Base-by-base conservation (phyloP, 2,888 invertebrate genomes). In the Salpingus planirostris region DNA sequence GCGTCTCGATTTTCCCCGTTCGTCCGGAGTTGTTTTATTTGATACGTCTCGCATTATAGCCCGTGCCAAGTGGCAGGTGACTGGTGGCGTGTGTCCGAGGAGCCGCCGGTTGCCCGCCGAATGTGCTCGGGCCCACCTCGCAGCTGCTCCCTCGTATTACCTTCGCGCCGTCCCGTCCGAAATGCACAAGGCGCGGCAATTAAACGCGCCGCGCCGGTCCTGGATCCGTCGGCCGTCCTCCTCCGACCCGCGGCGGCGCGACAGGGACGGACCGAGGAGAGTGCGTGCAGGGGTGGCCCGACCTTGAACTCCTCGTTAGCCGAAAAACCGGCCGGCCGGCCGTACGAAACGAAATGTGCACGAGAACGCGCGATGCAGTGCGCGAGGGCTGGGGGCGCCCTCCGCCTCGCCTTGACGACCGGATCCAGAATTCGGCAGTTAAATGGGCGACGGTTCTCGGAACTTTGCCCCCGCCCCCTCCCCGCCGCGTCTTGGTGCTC, bases 21-120 rank as follows among this genome's bases (percentile, higher is more conserved):
- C 18, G 18, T 18, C 8, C 8, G 50, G 54, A 53, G 52, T 52
- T 54, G 52, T 53, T 55, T 51, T 47, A 49, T 54, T 51, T 45
- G 50, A 46, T 38, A 40, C 5, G 22, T 22, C 29, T 29, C 43
- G 24, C 25, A 18, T 31, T n/a, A 33, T 43, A 47, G 50, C 56
- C 50, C 54, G 56, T 54, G 53, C 55, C 46, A 45, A 47, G 48
- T 46, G 52, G 55, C 53, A 66, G 62, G 62, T 66, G 68, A 67
- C 61, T 64, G 67, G 61, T 64, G 66, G 65, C 67, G 68, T 67
- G 60, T 68, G 68, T 70, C 70, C 68, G 62, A 62, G 50, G 51
- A 52, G 42, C 38, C 40, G 47, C 46, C 38, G 46, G 46, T 45
- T 46, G 55, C 54, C 57, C 54, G 53, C 50, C 53, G 54, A 53